These are phyloP conservation scores for Megaleporinus macrocephalus DNA, from an alignment of 2,113 vertebrate genomes.

Conservation along the genomic window DNA sequence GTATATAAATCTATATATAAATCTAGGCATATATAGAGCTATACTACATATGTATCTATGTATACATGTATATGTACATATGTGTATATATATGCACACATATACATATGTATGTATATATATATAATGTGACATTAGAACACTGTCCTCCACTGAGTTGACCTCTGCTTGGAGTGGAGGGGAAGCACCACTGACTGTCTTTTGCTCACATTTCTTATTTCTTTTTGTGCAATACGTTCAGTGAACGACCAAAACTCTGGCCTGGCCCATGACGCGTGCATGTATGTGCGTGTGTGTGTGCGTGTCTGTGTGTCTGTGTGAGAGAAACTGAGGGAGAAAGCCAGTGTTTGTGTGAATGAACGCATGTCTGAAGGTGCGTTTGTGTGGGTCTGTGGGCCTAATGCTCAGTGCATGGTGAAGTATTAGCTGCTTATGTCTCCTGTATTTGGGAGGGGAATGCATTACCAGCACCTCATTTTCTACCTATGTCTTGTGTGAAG, in stretches of 20 bases:
- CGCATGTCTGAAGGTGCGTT: slow-evolving; percentile 23
- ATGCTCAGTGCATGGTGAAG: slow-evolving; percentile 75
- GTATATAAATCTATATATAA: slow-evolving; percentile 70
- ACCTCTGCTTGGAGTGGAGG: slow-evolving; percentile 70
- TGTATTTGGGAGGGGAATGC: slow-evolving; percentile 78
- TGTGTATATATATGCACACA: slow-evolving; percentile 45
- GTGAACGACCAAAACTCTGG: slow-evolving; percentile 86
- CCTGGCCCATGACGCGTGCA: slow-evolving; percentile 60
- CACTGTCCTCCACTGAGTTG: slow-evolving; percentile 66
- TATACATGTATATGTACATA: slow-evolving; percentile 54
- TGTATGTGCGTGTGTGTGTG: slow-evolving; percentile 49
- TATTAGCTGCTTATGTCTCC: slow-evolving; percentile 78
- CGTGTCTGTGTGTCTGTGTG: slow-evolving; percentile 6
- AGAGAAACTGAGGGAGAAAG: not conserved
- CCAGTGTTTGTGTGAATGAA: slow-evolving; percentile 13
- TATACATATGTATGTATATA: slow-evolving; percentile 43
- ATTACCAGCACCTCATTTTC: slow-evolving; percentile 80
- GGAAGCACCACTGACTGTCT: slow-evolving; percentile 70
- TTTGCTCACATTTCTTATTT: slow-evolving; percentile 67
- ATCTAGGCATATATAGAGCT: slow-evolving; percentile 69
- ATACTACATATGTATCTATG: slow-evolving; percentile 62
- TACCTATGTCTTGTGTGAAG: slow-evolving; percentile 67
- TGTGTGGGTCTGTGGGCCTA: slow-evolving; percentile 55
- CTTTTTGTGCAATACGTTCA: slow-evolving; percentile 85
- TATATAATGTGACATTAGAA: slow-evolving; percentile 59